phyloP scores from a whole-genome alignment of 2,888 invertebrate genomes.

The Phortica magna region DNA sequence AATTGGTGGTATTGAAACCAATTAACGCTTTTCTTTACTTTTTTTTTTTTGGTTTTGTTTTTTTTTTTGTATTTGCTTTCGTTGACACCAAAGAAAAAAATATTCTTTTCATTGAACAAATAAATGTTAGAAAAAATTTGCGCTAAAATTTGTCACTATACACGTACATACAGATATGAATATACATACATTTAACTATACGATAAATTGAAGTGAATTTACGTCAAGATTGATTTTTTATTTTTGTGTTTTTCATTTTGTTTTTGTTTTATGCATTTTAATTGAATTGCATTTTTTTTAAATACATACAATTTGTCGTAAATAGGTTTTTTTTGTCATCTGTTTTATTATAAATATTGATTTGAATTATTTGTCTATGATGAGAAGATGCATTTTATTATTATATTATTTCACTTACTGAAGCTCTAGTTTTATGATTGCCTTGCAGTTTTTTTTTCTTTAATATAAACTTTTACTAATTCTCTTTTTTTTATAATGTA shows the following conservation, averaged over 20 bases:
- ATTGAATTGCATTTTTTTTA: conserved; percentile 71
- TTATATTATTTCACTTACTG: conserved; percentile 65
- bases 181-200: not conserved
- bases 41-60: too few species aligned
- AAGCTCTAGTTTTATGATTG: conserved; percentile 78
- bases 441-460: conserved; percentile 76
- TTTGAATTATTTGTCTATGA: conserved; percentile 59
- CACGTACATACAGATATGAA: conserved; percentile 13
- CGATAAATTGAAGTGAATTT: not conserved
- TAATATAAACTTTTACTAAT: conserved; percentile 61
- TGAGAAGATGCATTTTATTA: conserved; percentile 65
- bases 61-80: conserved; percentile 36
- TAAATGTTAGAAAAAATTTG: conserved; percentile 59
- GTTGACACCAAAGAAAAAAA: conserved; percentile 1
- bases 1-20: conserved; percentile 72
- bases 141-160: conserved; percentile 71
- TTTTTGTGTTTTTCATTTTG: conserved; percentile 47
- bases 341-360: conserved; percentile 37
- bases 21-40: conserved; percentile 50
- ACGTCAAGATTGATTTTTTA: conserved; percentile 28
- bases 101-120: conserved; percentile 50
- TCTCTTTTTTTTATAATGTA: conserved; percentile 45
- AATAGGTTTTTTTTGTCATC: conserved; percentile 55
- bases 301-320: conserved; percentile 56
- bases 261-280: conserved; percentile 37